A percentile compares a stretch with the other conserved stretches of the same genome.
Evolutionary conservation across 1,140 invertebrate genomes (phyloP).

Genomic region (Venturia canescens): DNA sequence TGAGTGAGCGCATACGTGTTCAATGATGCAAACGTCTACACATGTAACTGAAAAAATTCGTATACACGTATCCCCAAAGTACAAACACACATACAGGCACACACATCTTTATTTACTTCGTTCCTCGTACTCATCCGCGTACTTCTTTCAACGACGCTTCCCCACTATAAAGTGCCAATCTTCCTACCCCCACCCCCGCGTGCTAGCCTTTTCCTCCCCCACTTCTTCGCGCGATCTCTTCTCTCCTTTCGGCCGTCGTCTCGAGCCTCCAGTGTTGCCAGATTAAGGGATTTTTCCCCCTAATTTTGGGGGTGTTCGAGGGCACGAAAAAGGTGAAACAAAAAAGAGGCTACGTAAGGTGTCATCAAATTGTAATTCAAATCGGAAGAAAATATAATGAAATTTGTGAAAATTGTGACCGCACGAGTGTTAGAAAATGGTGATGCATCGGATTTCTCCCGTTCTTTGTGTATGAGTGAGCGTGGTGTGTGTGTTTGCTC

Average conservation of each 20-base stretch:
- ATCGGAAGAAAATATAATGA: too few species aligned
- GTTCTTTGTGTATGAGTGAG: neutral
- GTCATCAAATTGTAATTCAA: too few species aligned
- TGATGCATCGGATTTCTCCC: constrained; percentile 62
- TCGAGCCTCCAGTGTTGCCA: too few species aligned
- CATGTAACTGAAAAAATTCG: neutral
- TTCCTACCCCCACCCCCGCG: constrained; percentile 15
- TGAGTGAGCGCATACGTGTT: too few species aligned
- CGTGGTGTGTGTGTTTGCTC: neutral
- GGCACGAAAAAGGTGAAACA: too few species aligned
- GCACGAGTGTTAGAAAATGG: constrained; percentile 65
- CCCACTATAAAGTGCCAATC: constrained; percentile 6
- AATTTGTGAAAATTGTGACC: too few species aligned
- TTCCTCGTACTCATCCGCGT: neutral
- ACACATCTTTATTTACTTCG: constrained; percentile 32
- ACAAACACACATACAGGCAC: neutral
- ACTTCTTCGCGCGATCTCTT: constrained; percentile 22
- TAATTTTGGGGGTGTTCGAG: too few species aligned
- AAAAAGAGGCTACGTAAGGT: too few species aligned
- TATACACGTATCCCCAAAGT: too few species aligned
- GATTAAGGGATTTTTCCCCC: too few species aligned
- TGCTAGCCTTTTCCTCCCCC: constrained; percentile 12
- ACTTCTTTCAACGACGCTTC: constrained; percentile 26
- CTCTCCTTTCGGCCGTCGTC: constrained; percentile 39
- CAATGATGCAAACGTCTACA: neutral